Base-by-base conservation (phyloP, 2,888 invertebrate species). In the Omphaloscelis lunosa region DNA sequence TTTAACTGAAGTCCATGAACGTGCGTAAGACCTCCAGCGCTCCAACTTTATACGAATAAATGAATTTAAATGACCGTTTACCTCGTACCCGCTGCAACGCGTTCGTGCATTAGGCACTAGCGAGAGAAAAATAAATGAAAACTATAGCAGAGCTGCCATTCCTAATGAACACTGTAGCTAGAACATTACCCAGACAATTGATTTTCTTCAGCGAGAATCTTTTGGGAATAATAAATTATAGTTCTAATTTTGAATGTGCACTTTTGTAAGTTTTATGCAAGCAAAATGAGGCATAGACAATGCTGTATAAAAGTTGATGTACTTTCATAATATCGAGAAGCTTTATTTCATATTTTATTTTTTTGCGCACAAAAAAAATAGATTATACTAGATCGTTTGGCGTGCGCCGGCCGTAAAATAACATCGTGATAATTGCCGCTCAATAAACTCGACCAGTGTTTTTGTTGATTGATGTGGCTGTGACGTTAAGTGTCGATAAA, bases 11-110 rank as follows among this genome's bases (percentile, higher is more conserved):
- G n/a, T n/a, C 63, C 48, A n/a, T 69, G 39, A 69, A 77, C 29
- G 23, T 56, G 53, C 41, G 65, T 53, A 34, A 72, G 51, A 34
- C 11, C 7, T 68, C n/a, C 11, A 53, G 53, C 69, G 62, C 77
- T 56, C 27, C 17, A 53, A 53, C 34, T 48, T 48, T 45, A 51
- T 23, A 15, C 48, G 79, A 79, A 79, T 79, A 79, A 73, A 79
- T 79, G 67, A 73, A 79, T 79, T 72, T 68, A 73, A 73, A 79
- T 73, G 62, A 66, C 73, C 73, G 27, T 45, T 79, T 71, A 59
- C 27, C 56, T 62, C 61, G 23, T 41, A 23, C 20, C 56, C 27
- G 7, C 56, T 62, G 79, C 79, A 79, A 8, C 62, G 6, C 56
- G 48, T 51, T 79, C 39, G 29, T 34, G 67, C 73, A 68, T 79